phyloP scores from a whole-genome alignment of 2,113 vertebrate species.

The Crotalus helleri region DNA sequence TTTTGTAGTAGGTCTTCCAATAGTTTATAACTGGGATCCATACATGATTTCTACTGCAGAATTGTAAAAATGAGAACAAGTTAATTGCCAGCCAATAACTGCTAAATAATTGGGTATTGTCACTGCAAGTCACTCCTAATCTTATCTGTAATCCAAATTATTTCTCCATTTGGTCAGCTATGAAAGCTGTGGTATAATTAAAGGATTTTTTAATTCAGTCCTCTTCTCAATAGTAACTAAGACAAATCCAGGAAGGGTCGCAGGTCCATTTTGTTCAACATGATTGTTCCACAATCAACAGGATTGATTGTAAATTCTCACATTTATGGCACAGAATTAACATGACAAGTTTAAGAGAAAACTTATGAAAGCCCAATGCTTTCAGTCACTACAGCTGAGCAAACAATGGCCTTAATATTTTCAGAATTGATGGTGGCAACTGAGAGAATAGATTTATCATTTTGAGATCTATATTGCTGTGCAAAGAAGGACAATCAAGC shows the following conservation, averaged over 20 bases:
- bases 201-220: not conserved
- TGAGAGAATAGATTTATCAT: not conserved
- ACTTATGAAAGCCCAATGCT: not conserved
- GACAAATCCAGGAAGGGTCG: not conserved
- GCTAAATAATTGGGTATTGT: not conserved
- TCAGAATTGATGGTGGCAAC: not conserved
- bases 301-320: not conserved
- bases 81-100: not conserved
- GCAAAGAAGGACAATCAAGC: not conserved
- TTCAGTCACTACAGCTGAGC: not conserved
- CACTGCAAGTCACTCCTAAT: not conserved
- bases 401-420: not conserved
- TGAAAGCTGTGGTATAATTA: not conserved
- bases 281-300: not conserved
- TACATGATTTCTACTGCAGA: not conserved
- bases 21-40: not conserved
- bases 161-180: not conserved
- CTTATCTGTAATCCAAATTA: not conserved
- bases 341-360: not conserved
- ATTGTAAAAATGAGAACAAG: not conserved
- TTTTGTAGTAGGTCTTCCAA: not conserved
- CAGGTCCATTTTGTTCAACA: not conserved
- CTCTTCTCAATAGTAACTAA: not conserved
- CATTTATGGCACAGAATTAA: not conserved
- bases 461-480: not conserved